Evolutionary conservation across 2,113 vertebrate genomes (phyloP).

Genomic region (Hystrix cristata): DNA sequence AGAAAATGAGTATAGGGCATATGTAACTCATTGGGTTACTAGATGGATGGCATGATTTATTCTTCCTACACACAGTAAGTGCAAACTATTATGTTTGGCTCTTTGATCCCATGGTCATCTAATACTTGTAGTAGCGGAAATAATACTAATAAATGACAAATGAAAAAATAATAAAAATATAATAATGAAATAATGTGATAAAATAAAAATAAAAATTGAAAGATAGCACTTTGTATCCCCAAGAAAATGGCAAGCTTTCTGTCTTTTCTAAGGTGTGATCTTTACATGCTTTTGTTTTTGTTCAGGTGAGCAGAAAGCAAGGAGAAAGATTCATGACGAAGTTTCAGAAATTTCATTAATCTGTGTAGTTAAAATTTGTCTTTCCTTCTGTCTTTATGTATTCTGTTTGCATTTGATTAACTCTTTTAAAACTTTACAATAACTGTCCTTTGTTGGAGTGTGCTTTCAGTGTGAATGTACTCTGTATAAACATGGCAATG

Average conservation of each 20-base stretch:
- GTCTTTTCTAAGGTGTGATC: not conserved
- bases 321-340: not conserved
- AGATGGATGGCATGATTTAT: not conserved
- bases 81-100: not conserved
- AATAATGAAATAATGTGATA: not conserved
- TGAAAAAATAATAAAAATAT: not conserved
- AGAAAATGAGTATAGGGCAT: not conserved
- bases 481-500: not conserved
- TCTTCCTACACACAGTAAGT: not conserved
- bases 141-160: constrained; percentile 12
- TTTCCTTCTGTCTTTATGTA: not conserved
- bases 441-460: not conserved
- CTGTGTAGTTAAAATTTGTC: not conserved
- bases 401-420: not conserved
- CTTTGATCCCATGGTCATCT: not conserved
- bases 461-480: not conserved
- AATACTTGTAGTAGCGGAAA: not conserved
- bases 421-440: not conserved
- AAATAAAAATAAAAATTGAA: not conserved
- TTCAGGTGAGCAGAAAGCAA: not conserved
- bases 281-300: not conserved
- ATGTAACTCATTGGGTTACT: not conserved
- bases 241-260: not conserved
- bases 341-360: constrained; percentile 38
- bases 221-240: not conserved